Evolutionary conservation across 2,888 invertebrate species (phyloP), one percentile per base, ranked within the genome.

Genomic region (Drosophila planitibia): DNA sequence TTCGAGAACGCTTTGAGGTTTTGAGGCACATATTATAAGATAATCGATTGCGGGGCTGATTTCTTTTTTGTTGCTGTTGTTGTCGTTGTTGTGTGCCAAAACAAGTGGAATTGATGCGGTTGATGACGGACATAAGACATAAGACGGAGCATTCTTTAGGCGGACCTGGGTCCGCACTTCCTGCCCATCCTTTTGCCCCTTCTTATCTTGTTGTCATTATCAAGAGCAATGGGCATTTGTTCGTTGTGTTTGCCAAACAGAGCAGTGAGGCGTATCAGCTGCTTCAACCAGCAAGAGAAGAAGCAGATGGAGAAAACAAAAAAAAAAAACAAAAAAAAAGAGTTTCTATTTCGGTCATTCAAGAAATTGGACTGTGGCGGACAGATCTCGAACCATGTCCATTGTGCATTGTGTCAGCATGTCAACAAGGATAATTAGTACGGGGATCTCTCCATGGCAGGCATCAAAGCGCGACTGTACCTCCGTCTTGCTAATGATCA

Each of bases 41-140:
- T 85, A 83, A 90, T 81, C 83, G 71, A 39, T 54, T 68, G 62
- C 41, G 57, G 64, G 52, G 39, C 51, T 70, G 70, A 76, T 65
- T 22, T 33, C n/a, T 14, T 53, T 81, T 58, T n/a, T 41, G 7
- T 57, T 83, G 61, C 67, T 28, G 25, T 25, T 47, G 47, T 9
- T 22, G 47, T 25, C 16, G 47, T 83, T 76, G 74, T 78, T 83
- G 89, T 78, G 86, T 58, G 89, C 73, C 89, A 89, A 89, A 89
- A 74, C 82, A 85, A 88, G 90, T 88, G 83, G 72, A 88, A 90
- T 51, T 71, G 73, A 71, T 79, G 64, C 64, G 82, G 65, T 60
- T 55, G 47, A 57, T 39, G 57, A 39, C 37, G 57, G 39, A 28
- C 25, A 54, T 33, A 33, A 33, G 44, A 35, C 49, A 41, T 28